A percentile compares a stretch with the other conserved stretches of the same genome.
These are phyloP conservation scores for Drosophila merina DNA, from an alignment of 2,888 invertebrate genomes.

Conservation along the genomic window DNA sequence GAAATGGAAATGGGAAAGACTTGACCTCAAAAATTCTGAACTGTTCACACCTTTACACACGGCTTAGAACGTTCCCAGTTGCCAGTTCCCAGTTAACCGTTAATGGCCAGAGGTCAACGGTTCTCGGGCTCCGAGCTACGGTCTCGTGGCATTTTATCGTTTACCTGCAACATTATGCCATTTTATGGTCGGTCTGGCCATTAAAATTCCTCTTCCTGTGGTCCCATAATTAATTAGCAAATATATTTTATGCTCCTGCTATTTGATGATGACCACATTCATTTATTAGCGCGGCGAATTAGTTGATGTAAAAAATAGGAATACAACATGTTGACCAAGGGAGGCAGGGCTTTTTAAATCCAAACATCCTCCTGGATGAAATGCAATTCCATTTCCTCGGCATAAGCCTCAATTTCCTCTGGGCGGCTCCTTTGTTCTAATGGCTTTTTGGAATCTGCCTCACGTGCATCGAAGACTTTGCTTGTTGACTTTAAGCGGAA, in stretches of 20 bases:
- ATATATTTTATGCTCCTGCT: slow-evolving; percentile 52
- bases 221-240: slow-evolving; percentile 66
- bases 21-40: slow-evolving; percentile 45
- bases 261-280: slow-evolving; percentile 48
- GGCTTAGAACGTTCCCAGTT: not conserved
- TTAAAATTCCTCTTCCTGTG: slow-evolving; percentile 48
- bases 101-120: slow-evolving; percentile 33
- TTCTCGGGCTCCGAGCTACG: not conserved
- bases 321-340: not conserved
- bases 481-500: slow-evolving; percentile 36
- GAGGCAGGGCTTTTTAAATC: not conserved
- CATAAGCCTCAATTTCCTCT: slow-evolving; percentile 59
- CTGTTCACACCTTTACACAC: slow-evolving; percentile 59
- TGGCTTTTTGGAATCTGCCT: slow-evolving; percentile 50
- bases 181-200: slow-evolving; percentile 51
- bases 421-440: slow-evolving; percentile 66
- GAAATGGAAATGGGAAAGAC: slow-evolving; percentile 6
- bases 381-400: slow-evolving; percentile 18
- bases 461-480: slow-evolving; percentile 61
- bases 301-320: not conserved
- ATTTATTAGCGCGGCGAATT: slow-evolving; percentile 44
- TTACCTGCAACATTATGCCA: slow-evolving; percentile 52
- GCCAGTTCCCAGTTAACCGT: slow-evolving; percentile 25
- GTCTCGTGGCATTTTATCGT: slow-evolving; percentile 21
- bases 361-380: not conserved